Conservation (phyloP, 2,797 vertebrate genomes). For the Carapus acus region DNA sequence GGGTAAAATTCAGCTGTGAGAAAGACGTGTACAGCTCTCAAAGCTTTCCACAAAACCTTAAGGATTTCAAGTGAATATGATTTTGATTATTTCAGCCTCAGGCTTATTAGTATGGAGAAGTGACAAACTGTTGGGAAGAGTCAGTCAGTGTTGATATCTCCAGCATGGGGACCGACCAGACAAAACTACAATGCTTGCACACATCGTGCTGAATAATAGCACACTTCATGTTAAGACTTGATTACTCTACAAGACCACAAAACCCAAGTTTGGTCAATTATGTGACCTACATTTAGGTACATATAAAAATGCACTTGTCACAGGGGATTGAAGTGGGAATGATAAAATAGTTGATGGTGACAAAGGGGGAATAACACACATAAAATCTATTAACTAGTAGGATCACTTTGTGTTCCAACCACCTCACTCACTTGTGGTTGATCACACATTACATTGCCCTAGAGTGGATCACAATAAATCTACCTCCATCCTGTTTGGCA, state of each 20-base stretch:
- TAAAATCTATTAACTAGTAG: constrained; percentile 41
- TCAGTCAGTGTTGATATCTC: not conserved
- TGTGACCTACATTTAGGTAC: too few relatives aligned
- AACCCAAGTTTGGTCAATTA: too few relatives aligned
- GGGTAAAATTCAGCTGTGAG: constrained; percentile 21
- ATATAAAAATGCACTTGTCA: too few relatives aligned
- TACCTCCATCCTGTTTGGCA: constrained; percentile 26
- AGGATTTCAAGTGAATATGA: not conserved
- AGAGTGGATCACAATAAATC: constrained; percentile 33
- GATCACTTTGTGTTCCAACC: constrained; percentile 9
- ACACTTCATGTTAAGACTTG: too few relatives aligned
- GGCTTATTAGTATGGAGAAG: constrained; percentile 13
- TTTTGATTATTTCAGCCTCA: constrained; percentile 8
- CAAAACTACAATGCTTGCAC: too few relatives aligned
- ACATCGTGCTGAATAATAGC: too few relatives aligned
- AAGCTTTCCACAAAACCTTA: constrained; percentile 3
- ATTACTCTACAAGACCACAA: too few relatives aligned
- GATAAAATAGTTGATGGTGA: too few relatives aligned
- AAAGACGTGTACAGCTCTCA: constrained; percentile 9
- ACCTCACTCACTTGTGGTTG: constrained; percentile 12
- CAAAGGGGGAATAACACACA: constrained; percentile 38
- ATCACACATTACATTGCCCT: constrained; percentile 21
- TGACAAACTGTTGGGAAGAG: constrained; percentile 1
- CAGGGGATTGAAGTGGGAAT: too few relatives aligned
- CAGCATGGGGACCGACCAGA: not conserved